Evolutionary conservation across 2,797 vertebrate genomes (phyloP).

Genomic region (Xenops minutus): DNA sequence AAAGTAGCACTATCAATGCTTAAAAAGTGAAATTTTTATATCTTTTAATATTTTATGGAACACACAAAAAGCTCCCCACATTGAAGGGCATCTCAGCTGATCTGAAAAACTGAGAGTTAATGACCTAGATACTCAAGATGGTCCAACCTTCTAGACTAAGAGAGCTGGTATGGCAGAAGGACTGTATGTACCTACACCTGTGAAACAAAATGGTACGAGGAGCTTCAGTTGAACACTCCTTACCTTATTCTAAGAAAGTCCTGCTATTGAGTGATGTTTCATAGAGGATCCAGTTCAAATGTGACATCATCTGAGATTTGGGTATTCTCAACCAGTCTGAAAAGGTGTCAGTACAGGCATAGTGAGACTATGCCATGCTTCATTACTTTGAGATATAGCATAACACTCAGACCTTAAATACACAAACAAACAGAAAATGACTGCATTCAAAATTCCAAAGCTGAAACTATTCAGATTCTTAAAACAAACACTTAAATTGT

Average conservation of each 20-base stretch:
- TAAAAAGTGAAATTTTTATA: not conserved
- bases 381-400: not conserved
- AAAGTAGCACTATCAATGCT: not conserved
- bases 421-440: constrained; percentile 7
- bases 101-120: not conserved
- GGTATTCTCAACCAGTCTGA: not conserved
- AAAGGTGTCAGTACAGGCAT: not conserved
- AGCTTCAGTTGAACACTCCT: not conserved
- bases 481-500: constrained; percentile 44
- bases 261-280: not conserved
- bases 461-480: not conserved
- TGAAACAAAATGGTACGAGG: not conserved
- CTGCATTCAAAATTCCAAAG: not conserved
- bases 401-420: not conserved
- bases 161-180: not conserved
- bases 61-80: not conserved
- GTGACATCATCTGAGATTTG: not conserved
- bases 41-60: not conserved
- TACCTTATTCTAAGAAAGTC: not conserved
- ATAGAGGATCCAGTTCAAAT: not conserved
- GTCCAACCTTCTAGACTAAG: not conserved
- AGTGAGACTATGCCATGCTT: not conserved
- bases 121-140: not conserved
- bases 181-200: not conserved
- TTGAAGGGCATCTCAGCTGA: not conserved